Evolutionary conservation across 2,797 vertebrate genomes (phyloP), one percentile per base, ranked within the genome.

Genomic region (Falco peregrinus): DNA sequence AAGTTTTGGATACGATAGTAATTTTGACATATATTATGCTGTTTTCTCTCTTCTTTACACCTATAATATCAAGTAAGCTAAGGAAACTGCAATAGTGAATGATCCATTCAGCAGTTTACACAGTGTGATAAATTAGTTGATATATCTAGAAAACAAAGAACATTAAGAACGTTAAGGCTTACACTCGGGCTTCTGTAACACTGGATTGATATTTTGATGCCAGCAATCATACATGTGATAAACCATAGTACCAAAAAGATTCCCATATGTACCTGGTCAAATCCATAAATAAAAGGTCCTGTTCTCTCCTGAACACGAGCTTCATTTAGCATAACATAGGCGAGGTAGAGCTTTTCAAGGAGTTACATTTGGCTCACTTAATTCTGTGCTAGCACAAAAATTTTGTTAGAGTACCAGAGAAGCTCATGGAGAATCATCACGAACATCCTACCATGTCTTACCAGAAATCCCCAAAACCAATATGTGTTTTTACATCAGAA

Each of bases 131-230:
- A 95, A 95, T 79, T 85, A 47, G 47, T 87, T 75, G 94, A 68
- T 84, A 67, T 89, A 91, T 51, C 89, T 83, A 84, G 59, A 97
- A 90, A 95, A 79, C 65, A 97, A 92, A 91, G 35, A 90, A 95
- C 41, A 19, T 33, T 93, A 96, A 65, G 85, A 97, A 95, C 85
- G 87, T 83, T 84, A 84, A 81, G 83, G 17, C 50, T 96, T 95
- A 59, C 29, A 63, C 54, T 57, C 28, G 92, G 83, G 53, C 60
- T 70, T 86, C 82, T 89, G 33, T 84, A 65, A 39, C 19, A 47
- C 9, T 77, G 33, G 16, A 75, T 10, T 81, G 45, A 80, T n/a
- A 7, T 69, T 82, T 86, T 29, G 10, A 22, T 31, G 15, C 35
- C 70, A 82, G 20, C 24, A 89, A 16, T 51, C 45, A 35, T 64